phyloP scores from a whole-genome alignment of 2,797 vertebrate genomes.

The Fistularia tabacaria region DNA sequence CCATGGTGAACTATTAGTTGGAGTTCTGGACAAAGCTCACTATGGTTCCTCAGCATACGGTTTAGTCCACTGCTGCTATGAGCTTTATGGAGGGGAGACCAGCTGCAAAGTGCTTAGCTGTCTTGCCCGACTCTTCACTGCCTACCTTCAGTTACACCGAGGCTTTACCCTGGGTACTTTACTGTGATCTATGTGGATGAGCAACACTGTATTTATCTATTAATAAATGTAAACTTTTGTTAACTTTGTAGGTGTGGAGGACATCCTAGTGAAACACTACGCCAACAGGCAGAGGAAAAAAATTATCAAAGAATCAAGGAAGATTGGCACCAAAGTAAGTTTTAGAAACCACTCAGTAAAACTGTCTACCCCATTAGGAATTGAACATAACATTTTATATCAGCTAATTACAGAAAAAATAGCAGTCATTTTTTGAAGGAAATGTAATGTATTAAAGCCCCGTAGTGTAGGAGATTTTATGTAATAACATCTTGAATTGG shows the following conservation, averaged over 20 bases:
- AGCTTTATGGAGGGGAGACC: constrained; percentile 90
- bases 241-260: constrained; percentile 84
- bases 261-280: constrained; percentile 86
- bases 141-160: constrained; percentile 91
- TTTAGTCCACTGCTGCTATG: constrained; percentile 94
- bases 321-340: constrained; percentile 81
- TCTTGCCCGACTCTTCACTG: constrained; percentile 92
- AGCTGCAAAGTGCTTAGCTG: constrained; percentile 92
- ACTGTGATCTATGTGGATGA: too few relatives aligned
- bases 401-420: too few relatives aligned
- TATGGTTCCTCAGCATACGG: constrained; percentile 94
- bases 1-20: constrained; percentile 87
- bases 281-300: constrained; percentile 81
- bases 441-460: too few relatives aligned
- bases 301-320: constrained; percentile 81
- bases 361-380: background rate
- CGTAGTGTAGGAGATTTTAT: too few relatives aligned
- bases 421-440: too few relatives aligned
- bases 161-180: constrained; percentile 89
- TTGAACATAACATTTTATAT: too few relatives aligned
- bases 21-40: constrained; percentile 95
- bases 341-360: background rate
- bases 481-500: too few relatives aligned
- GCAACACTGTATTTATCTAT: too few relatives aligned
- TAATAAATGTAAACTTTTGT: background rate